These are phyloP conservation scores for Rapana venosa DNA, from an alignment of 2,888 invertebrate species.

Conservation along the genomic window DNA sequence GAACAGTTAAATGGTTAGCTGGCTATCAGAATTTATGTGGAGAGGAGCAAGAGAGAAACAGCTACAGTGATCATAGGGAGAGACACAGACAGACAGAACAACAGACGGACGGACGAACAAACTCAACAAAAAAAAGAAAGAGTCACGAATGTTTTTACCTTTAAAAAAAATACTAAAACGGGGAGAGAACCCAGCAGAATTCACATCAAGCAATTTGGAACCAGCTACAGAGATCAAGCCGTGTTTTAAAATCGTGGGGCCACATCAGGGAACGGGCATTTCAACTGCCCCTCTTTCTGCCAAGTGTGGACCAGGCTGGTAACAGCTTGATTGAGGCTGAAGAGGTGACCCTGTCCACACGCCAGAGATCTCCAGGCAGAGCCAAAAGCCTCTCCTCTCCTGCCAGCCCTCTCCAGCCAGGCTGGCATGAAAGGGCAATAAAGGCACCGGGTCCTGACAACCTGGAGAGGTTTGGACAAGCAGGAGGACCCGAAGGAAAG, in stretches of 20 bases:
- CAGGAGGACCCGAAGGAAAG: background rate
- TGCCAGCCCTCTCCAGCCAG: background rate
- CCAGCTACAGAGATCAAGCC: too few species aligned
- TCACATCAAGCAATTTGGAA: too few species aligned
- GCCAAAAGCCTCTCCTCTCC: background rate
- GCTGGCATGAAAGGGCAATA: slow-evolving; percentile 20
- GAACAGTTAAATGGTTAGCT: too few species aligned
- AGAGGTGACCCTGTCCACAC: background rate
- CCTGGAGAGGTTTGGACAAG: slow-evolving; percentile 3
- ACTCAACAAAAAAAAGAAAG: too few species aligned
- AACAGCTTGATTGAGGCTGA: slow-evolving; percentile 20
- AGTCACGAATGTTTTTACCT: too few species aligned
- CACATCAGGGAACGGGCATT: too few species aligned
- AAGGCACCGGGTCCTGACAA: background rate
- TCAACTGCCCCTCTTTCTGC: background rate
- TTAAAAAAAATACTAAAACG: too few species aligned
- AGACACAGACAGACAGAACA: background rate
- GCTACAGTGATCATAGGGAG: background rate
- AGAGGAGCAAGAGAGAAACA: too few species aligned
- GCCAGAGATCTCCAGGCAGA: background rate
- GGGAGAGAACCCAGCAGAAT: too few species aligned
- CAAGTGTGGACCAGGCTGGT: background rate
- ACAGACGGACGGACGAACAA: background rate
- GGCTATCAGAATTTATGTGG: too few species aligned
- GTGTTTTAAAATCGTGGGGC: too few species aligned